Evolutionary conservation across 2,113 vertebrate genomes (phyloP).

Genomic region (Cyprinodon brontotheroides): DNA sequence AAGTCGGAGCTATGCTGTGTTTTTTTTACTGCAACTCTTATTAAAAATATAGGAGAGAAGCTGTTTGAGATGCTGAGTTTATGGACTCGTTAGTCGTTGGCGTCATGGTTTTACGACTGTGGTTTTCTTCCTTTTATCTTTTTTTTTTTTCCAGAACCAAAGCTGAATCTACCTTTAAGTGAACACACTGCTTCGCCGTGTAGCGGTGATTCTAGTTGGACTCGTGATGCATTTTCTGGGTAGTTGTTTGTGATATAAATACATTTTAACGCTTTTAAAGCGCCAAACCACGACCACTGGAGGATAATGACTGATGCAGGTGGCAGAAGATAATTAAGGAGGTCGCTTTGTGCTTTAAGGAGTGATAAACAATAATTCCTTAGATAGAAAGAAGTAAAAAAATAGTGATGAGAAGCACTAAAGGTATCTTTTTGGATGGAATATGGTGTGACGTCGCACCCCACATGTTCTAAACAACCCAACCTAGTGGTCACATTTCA

Average conservation of each 20-base stretch:
- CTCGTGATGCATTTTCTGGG: too few relatives aligned
- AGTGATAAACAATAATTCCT: too few relatives aligned
- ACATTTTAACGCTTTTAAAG: not conserved
- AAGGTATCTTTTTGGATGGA: too few relatives aligned
- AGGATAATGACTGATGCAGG: not conserved
- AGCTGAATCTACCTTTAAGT: slow-evolving; percentile 6
- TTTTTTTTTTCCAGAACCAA: slow-evolving; percentile 4
- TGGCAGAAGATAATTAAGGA: not conserved
- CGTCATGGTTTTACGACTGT: slow-evolving; percentile 18
- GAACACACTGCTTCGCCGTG: not conserved
- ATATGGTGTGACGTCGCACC: too few relatives aligned
- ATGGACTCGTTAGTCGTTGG: slow-evolving; percentile 50
- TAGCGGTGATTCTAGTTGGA: too few relatives aligned
- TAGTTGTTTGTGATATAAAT: not conserved
- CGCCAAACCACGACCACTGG: not conserved
- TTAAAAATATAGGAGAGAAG: slow-evolving; percentile 59
- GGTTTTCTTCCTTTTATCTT: slow-evolving; percentile 29
- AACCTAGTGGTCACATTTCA: too few relatives aligned
- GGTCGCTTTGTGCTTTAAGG: too few relatives aligned
- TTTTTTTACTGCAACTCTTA: slow-evolving; percentile 61
- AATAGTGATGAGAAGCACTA: too few relatives aligned
- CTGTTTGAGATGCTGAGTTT: slow-evolving; percentile 56
- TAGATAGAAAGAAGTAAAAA: too few relatives aligned
- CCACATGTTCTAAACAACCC: too few relatives aligned
- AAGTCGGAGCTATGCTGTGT: slow-evolving; percentile 25